Conservation (phyloP, 2,888 invertebrate genomes). For the Mythimna albipuncta region DNA sequence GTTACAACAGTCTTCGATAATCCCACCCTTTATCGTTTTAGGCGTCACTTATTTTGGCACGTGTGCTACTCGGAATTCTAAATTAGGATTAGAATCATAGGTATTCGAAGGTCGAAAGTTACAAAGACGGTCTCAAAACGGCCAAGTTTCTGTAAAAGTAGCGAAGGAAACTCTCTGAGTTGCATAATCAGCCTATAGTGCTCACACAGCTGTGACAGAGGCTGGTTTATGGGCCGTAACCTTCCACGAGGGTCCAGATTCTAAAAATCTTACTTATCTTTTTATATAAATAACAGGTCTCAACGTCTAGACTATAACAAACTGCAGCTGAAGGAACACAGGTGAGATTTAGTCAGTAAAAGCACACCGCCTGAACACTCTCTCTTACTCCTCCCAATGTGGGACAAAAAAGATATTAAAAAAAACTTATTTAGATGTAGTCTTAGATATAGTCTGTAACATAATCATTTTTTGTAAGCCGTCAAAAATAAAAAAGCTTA, state of each 20-base stretch:
- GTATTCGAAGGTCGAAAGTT: background rate
- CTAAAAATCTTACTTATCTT: background rate
- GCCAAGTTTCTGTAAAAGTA: background rate
- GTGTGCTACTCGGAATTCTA: constrained; percentile 14
- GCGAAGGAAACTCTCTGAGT: background rate
- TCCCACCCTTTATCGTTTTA: background rate
- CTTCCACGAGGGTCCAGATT: background rate
- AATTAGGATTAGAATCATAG: constrained; percentile 6
- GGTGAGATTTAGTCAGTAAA: too few relatives aligned
- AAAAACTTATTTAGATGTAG: too few relatives aligned
- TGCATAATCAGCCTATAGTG: background rate
- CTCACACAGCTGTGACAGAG: background rate
- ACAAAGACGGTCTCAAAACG: background rate
- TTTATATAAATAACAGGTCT: too few relatives aligned
- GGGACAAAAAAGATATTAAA: too few relatives aligned
- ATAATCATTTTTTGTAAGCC: too few relatives aligned
- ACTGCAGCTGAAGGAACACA: too few relatives aligned
- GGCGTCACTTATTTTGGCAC: constrained; percentile 12
- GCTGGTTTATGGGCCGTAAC: background rate
- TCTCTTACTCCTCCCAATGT: too few relatives aligned
- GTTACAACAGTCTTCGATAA: constrained; percentile 10
- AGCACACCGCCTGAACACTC: too few relatives aligned
- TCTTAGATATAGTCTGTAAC: too few relatives aligned
- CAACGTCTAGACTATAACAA: too few relatives aligned
- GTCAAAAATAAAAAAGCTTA: too few relatives aligned